Evolutionary conservation across 2,888 invertebrate genomes (phyloP), one percentile per base, ranked within the genome.

Genomic region (Temnothorax rugatulus): DNA sequence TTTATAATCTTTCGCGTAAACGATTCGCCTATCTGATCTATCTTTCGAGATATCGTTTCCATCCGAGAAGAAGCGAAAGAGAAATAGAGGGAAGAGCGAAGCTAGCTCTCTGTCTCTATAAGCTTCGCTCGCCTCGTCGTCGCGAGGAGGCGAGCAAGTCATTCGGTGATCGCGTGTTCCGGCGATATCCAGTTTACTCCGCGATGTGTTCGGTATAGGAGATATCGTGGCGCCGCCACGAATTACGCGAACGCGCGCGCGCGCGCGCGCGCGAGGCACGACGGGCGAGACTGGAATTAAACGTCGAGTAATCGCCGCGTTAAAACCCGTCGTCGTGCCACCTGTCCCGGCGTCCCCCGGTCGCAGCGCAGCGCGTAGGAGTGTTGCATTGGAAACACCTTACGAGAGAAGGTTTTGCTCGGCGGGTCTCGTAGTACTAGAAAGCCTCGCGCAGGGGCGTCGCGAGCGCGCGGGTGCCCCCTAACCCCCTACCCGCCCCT

Each of bases 251-350:
- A 7, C 25, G 38, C 38, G 4, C 38, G 2, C 38, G 38, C 38
- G 5, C 25, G 29, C 29, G 29, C 29, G 34, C 34, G 64, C 64
- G 76, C 18, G 41, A 21, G 29, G 18, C 21, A 38, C 64, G 38
- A 25, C 34, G 52, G 41, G 38, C 8, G 50, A 63, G 13, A n/a
- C 44, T 50, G 34, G 25, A 54, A 66, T 66, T 77, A 66, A 77
- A 77, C 41, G n/a, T n/a, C 52, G 41, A 64, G 50, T 76, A 25
- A 64, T 76, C 63, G 64, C 38, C 52, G 41, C 25, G n/a, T 77
- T 77, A 38, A 66, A 66, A 54, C 21, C 25, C 76, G 75, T 63
- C 25, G 47, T 13, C 64, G 76, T 76, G 64, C 54, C 77, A 77
- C 77, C 77, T 77, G 77, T 77, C 77, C 38, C 29, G 11, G 18